Percentiles rank a stretch among this genome's conserved stretches.
phyloP scores from a whole-genome alignment of 2,113 vertebrate genomes.

The Ciconia maguari region DNA sequence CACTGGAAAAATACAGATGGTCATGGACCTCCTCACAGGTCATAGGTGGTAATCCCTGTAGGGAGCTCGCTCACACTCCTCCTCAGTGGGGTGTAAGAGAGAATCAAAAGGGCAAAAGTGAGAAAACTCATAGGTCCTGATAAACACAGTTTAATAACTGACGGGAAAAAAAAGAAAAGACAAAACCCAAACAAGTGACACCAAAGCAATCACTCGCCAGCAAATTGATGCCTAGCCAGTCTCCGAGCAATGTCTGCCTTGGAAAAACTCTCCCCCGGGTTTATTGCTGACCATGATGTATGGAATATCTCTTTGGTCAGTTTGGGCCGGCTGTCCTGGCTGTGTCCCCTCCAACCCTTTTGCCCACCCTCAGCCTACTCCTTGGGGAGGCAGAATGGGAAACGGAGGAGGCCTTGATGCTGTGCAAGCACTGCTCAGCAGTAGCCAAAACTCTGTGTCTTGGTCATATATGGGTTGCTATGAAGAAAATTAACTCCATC shows the following conservation, averaged over 20 bases:
- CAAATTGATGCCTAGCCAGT: background rate
- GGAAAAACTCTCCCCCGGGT: background rate
- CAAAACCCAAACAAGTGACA: background rate
- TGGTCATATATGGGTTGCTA: background rate
- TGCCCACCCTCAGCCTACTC: too few relatives aligned
- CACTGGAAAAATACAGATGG: background rate
- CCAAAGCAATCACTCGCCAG: background rate
- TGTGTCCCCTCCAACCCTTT: too few relatives aligned
- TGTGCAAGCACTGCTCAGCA: too few relatives aligned
- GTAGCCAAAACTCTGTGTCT: background rate
- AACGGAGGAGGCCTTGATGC: too few relatives aligned
- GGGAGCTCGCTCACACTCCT: accelerated
- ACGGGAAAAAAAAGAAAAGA: background rate
- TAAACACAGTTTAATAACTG: background rate
- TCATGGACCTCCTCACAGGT: background rate
- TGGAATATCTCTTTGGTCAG: background rate
- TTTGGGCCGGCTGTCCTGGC: background rate
- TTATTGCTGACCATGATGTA: background rate
- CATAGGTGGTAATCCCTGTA: background rate
- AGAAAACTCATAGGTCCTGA: background rate
- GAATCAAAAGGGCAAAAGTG: background rate
- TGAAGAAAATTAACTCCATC: background rate
- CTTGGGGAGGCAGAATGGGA: too few relatives aligned
- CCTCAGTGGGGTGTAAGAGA: background rate
- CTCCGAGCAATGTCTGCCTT: background rate